Conservation (phyloP, 1,140 invertebrate genomes). For the Megalopta genalis region DNA sequence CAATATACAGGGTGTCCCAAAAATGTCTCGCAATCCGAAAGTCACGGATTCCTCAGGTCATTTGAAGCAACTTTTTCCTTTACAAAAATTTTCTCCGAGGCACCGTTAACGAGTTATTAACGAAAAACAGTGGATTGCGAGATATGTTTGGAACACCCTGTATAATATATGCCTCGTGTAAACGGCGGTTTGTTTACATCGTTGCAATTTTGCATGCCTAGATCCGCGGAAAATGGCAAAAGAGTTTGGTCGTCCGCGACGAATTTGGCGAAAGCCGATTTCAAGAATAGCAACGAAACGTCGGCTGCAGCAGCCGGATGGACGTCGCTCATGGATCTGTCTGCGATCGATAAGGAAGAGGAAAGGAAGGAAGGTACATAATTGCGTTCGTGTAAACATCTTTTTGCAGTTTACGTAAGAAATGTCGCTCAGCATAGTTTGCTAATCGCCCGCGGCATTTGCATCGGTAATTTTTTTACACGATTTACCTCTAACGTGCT, state of each 20-base stretch:
- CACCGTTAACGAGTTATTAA: too few relatives aligned
- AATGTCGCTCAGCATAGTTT: not conserved
- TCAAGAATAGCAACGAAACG: slow-evolving; percentile 33
- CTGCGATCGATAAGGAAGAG: slow-evolving; percentile 51
- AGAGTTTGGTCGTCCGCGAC: slow-evolving; percentile 82
- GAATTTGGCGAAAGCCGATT: slow-evolving; percentile 78
- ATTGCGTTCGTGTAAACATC: not conserved
- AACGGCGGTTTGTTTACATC: not conserved
- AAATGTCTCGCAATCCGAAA: too few relatives aligned
- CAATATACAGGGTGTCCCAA: too few relatives aligned
- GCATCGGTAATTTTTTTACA: too few relatives aligned
- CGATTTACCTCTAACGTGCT: too few relatives aligned
- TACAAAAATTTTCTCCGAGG: too few relatives aligned
- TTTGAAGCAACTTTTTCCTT: too few relatives aligned
- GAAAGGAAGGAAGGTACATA: slow-evolving; percentile 51
- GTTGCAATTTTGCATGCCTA: slow-evolving; percentile 14
- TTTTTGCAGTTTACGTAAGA: not conserved
- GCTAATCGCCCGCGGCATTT: too few relatives aligned
- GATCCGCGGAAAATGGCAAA: slow-evolving; percentile 57
- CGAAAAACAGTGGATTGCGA: too few relatives aligned
- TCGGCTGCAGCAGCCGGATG: slow-evolving; percentile 35
- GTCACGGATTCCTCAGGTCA: too few relatives aligned
- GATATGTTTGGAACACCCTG: too few relatives aligned
- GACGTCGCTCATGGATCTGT: slow-evolving; percentile 60
- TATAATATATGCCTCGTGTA: too few relatives aligned